A percentile compares a stretch with the other conserved stretches of the same genome.
Conservation (phyloP, 2,113 vertebrate genomes). For the Dicrurus megarhynchus region DNA sequence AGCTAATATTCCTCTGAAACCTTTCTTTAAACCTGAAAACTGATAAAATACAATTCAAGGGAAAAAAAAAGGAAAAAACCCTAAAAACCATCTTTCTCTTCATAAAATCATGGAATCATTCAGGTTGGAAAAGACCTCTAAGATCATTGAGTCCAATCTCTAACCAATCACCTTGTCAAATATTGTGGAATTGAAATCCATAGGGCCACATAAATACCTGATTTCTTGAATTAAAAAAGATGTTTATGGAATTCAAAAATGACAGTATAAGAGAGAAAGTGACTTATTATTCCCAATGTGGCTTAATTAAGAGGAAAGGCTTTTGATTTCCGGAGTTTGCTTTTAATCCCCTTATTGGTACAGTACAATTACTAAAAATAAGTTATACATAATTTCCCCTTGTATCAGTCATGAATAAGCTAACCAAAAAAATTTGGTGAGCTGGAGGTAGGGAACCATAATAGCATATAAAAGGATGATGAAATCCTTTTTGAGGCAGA, state of each 20-base stretch:
- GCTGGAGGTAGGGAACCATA: background rate
- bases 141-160: background rate
- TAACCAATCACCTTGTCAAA: background rate
- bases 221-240: background rate
- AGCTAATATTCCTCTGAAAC: background rate
- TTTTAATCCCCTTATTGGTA: background rate
- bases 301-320: conserved; percentile 7
- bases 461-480: background rate
- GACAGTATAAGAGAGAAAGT: background rate
- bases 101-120: background rate
- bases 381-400: background rate
- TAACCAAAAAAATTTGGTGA: background rate
- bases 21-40: background rate
- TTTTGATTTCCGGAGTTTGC: conserved; percentile 17
- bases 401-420: background rate
- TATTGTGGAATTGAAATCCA: background rate
- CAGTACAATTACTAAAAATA: background rate
- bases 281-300: background rate
- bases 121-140: background rate
- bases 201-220: background rate
- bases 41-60: background rate
- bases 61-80: background rate
- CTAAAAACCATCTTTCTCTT: background rate
- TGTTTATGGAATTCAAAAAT: background rate
- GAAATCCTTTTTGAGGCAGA: background rate